Percentiles rank a stretch among this genome's conserved stretches.
Evolutionary conservation across 2,797 vertebrate species (phyloP).

Genomic region (Pseudopleuronectes americanus): DNA sequence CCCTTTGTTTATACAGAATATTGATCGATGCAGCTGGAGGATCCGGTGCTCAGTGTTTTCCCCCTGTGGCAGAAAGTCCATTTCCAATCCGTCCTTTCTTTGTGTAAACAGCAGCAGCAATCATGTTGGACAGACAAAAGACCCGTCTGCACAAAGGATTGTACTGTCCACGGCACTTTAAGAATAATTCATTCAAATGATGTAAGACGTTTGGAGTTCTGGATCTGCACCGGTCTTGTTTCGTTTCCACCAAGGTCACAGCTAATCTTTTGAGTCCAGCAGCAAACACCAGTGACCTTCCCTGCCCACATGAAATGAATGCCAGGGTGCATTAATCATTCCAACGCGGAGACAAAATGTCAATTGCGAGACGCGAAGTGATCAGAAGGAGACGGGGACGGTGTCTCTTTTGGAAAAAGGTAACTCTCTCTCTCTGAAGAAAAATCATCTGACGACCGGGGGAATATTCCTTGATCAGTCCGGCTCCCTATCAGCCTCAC

Average conservation of each 20-base stretch:
- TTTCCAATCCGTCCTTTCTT: no score
- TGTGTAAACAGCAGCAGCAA: not conserved
- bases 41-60: not conserved
- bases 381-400: slow-evolving; percentile 38
- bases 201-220: not conserved
- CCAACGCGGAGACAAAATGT: slow-evolving; percentile 52
- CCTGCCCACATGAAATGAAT: slow-evolving; percentile 51
- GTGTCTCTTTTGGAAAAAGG: slow-evolving; percentile 15
- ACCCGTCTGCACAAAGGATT: not conserved
- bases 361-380: slow-evolving; percentile 45
- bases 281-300: slow-evolving; percentile 68
- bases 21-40: not conserved
- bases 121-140: not conserved
- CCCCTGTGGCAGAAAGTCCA: not conserved
- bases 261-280: slow-evolving; percentile 42
- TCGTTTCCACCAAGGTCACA: slow-evolving; percentile 26
- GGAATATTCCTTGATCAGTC: slow-evolving; percentile 53
- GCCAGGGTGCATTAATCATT: slow-evolving; percentile 57
- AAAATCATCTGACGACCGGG: slow-evolving; percentile 49
- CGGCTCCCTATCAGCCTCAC: slow-evolving; percentile 34
- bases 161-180: not conserved
- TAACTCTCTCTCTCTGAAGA: slow-evolving; percentile 32
- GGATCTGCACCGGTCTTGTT: slow-evolving; percentile 16
- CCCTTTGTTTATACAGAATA: not conserved
- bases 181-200: not conserved